Conservation (phyloP, 2,797 vertebrate species). For the Geotrypetes seraphini region DNA sequence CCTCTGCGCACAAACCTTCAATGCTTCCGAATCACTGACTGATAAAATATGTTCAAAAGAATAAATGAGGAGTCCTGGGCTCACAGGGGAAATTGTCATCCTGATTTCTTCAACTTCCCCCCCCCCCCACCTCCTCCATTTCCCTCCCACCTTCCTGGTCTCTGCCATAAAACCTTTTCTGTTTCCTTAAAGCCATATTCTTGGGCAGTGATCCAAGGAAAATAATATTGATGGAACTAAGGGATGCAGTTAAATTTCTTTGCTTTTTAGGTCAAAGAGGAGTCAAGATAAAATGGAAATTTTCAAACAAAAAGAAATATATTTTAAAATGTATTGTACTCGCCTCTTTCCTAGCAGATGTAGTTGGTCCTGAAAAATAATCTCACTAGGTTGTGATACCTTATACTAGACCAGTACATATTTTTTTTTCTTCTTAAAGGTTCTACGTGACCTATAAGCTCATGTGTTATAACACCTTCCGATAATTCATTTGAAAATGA, state of each 20-base stretch:
- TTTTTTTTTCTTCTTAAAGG: too few relatives aligned
- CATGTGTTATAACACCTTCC: too few relatives aligned
- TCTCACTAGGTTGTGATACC: too few relatives aligned
- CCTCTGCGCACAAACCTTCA: slow-evolving; percentile 30
- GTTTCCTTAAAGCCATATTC: slow-evolving; percentile 25
- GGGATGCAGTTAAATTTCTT: slow-evolving; percentile 29
- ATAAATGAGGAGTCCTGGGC: slow-evolving; percentile 40
- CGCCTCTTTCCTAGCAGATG: too few relatives aligned
- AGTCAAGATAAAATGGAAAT: slow-evolving; percentile 34
- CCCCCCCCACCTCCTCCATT: too few relatives aligned
- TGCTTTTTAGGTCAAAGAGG: slow-evolving; percentile 49
- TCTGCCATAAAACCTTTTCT: slow-evolving; percentile 19
- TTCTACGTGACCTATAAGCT: too few relatives aligned
- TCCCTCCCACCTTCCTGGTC: too few relatives aligned
- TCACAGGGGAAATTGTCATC: slow-evolving; percentile 27
- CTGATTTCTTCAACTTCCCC: slow-evolving; percentile 30
- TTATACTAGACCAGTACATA: too few relatives aligned
- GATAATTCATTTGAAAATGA: too few relatives aligned
- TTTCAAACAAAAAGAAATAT: too few relatives aligned
- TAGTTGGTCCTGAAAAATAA: too few relatives aligned
- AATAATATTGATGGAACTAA: slow-evolving; percentile 24
- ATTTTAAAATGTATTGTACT: too few relatives aligned
- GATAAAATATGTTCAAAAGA: slow-evolving; percentile 43
- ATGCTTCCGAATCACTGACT: slow-evolving; percentile 34
- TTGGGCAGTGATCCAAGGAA: slow-evolving; percentile 21